Evolutionary conservation across 2,888 invertebrate genomes (phyloP), one percentile per base, ranked within the genome.

Genomic region (Andrena bucephala): DNA sequence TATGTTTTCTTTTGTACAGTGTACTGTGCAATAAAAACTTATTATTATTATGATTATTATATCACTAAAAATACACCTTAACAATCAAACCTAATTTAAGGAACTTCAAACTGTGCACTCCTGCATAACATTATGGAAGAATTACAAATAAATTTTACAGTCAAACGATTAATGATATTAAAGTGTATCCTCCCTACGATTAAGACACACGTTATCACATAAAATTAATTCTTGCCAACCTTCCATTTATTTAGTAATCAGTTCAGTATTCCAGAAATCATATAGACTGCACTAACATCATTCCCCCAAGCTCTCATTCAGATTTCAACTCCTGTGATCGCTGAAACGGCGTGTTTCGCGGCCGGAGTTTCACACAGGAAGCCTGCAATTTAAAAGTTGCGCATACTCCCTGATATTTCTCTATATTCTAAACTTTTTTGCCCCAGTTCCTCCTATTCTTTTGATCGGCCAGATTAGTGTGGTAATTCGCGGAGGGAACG

Each of bases 401-500:
- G 33, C 52, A 2, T 52, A 13, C 36, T 36, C 24, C 52, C 31
- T 16, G 13, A 27, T 27, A 54, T 52, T 65, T 65, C 31, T 54
- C 29, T 16, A n/a, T 16, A 36, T 16, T 20, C 20, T 0, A 16
- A 10, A 36, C n/a, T 24, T 78, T 59, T 70, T 29, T 42, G 54
- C 50, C 16, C 24, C 13, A 50, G 16, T 31, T 27, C 27, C 24
- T 2, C 31, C n/a, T 42, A 62, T 68, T 60, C 2, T 5, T 31
- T 16, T 7, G 24, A 59, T 73, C 63, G 50, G 31, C 13, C 16
- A 27, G 57, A 57, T 70, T 29, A 24, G 31, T 5, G 48, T 50
- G 59, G 60, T 48, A 71, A 71, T 31, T 50, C 5, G 33, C 13
- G 48, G 24, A 7, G 29, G 69, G 52, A 69, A 62, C 52, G 62